These are phyloP conservation scores for Cassiopea andromeda DNA, from an alignment of 30 jellyfish, hydroid and myxozoan genomes.

Conservation along the genomic window DNA sequence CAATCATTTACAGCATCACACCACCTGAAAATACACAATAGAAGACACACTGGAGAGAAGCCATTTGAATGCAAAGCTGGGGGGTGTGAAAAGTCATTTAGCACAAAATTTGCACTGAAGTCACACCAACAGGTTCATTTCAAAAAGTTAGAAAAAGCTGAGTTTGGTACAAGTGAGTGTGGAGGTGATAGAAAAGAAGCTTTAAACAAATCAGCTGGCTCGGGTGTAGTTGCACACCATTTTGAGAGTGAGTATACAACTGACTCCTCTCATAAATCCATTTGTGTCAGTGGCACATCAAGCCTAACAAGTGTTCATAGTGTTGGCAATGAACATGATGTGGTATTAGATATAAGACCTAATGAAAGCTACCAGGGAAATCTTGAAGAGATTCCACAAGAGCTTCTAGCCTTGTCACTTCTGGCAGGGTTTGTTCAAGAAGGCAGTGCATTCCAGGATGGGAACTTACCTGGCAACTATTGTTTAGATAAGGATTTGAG, in stretches of 20 bases:
- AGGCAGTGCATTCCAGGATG: conserved; percentile 67
- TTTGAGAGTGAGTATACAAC: conserved; percentile 62
- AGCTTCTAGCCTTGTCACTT: conserved; percentile 55
- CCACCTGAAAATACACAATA: conserved; percentile 82
- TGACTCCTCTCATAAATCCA: conserved; percentile 47
- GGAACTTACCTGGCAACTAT: conserved; percentile 10
- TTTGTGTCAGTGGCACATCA: conserved; percentile 70
- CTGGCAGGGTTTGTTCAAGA: conserved; percentile 75
- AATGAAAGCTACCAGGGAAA: conserved; percentile 44
- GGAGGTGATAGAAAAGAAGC: background rate
- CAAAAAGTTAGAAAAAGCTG: conserved; percentile 38
- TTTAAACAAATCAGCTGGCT: background rate
- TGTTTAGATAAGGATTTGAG: conserved; percentile 6
- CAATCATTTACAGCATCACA: conserved; percentile 84
- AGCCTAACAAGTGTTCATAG: conserved; percentile 73
- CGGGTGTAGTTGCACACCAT: conserved; percentile 48
- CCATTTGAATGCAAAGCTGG: conserved; percentile 85
- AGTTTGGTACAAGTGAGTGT: conserved; percentile 33
- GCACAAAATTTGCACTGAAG: conserved; percentile 67
- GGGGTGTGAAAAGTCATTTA: conserved; percentile 84
- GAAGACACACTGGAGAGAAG: conserved; percentile 82
- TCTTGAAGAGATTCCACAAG: conserved; percentile 68
- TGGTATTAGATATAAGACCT: conserved; percentile 56
- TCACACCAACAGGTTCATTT: conserved; percentile 67
- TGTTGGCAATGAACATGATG: conserved; percentile 75